Evolutionary conservation across 1,140 invertebrate species (phyloP).

Genomic region (Wiebesia pumilae): DNA sequence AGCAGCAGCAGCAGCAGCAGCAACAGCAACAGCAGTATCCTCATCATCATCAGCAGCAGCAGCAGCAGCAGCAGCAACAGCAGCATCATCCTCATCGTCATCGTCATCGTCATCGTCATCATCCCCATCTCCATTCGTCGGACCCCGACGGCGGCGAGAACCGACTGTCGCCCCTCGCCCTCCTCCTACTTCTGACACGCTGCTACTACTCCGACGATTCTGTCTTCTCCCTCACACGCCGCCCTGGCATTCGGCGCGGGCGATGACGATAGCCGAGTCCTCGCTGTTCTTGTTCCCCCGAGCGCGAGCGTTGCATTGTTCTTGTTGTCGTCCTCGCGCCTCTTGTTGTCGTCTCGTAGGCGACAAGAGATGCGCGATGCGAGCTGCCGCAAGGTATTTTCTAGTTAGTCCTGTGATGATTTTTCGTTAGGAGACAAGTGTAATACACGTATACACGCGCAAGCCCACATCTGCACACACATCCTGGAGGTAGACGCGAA

Average conservation of each 20-base stretch:
- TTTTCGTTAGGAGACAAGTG: constrained; percentile 67
- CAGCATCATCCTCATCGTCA: background rate
- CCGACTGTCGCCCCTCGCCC: constrained; percentile 12
- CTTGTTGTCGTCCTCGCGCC: constrained; percentile 43
- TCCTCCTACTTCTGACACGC: constrained; percentile 6
- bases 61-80: background rate
- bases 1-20: background rate
- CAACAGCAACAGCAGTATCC: background rate
- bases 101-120: background rate
- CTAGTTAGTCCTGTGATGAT: constrained; percentile 75
- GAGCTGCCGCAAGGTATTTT: constrained; percentile 66
- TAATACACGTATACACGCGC: background rate
- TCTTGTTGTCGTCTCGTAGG: background rate
- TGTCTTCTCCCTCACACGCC: background rate
- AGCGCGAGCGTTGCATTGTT: constrained; percentile 35
- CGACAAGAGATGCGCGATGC: constrained; percentile 53
- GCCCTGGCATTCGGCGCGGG: background rate
- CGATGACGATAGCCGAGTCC: constrained; percentile 35
- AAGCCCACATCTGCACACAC: background rate
- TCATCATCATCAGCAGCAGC: background rate
- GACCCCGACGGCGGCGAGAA: background rate
- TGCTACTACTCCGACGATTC: constrained; percentile 28
- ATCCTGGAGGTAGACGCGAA: background rate
- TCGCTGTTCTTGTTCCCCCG: constrained; percentile 45
- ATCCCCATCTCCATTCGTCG: background rate